A percentile compares a stretch with the other conserved stretches of the same genome.
Evolutionary conservation across 2,113 vertebrate genomes (phyloP).

Genomic region (Delphinus delphis): DNA sequence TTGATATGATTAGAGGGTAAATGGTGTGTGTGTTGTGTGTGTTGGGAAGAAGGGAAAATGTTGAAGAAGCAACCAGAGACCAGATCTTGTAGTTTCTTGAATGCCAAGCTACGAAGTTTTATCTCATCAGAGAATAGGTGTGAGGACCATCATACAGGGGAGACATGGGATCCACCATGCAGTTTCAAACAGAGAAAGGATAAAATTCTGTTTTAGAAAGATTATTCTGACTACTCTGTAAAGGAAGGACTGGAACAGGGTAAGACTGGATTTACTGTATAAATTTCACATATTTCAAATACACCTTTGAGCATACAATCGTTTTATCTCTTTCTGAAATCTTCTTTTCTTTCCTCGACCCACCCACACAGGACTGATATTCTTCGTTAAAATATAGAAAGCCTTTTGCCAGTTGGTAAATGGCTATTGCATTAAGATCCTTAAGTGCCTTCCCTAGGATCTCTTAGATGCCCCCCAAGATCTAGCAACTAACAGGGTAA

Average conservation of each 20-base stretch:
- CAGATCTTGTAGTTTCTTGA: neutral
- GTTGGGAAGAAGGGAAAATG: neutral
- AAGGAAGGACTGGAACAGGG: neutral
- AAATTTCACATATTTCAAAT: neutral
- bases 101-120: neutral
- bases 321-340: slow-evolving; percentile 5
- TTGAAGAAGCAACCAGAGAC: neutral
- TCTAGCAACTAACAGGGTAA: neutral
- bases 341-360: neutral
- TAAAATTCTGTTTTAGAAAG: neutral
- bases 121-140: neutral
- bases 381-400: neutral
- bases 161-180: neutral
- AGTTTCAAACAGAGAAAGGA: neutral
- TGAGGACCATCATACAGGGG: too few relatives aligned
- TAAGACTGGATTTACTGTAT: neutral
- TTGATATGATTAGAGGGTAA: neutral
- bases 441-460: neutral
- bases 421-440: neutral
- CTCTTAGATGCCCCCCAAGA: neutral
- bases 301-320: neutral
- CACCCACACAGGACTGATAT: neutral
- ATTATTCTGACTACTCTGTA: neutral
- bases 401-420: neutral
- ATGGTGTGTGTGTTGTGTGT: neutral